These are phyloP conservation scores for Neodon shergylaensis DNA, from an alignment of 2,113 vertebrate species.

Conservation along the genomic window DNA sequence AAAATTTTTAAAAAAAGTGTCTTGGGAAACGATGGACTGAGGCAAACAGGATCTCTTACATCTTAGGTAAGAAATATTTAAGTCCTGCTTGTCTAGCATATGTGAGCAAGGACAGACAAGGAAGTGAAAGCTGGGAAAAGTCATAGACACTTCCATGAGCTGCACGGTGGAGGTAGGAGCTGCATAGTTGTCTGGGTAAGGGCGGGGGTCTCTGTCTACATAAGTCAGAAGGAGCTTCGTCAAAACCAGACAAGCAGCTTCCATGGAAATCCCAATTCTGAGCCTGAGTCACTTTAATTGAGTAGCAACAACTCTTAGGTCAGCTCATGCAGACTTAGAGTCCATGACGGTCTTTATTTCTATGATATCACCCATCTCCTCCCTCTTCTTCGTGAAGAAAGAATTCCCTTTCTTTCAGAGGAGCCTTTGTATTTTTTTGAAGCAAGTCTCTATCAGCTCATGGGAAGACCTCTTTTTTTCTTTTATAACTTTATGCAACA, in stretches of 20 bases:
- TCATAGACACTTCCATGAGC: neutral
- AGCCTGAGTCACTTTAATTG: neutral
- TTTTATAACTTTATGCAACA: neutral
- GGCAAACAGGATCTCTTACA: neutral
- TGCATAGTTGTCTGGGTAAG: no score
- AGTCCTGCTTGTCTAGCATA: neutral
- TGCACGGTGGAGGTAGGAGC: no score
- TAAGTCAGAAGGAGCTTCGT: no score
- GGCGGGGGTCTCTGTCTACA: accelerated
- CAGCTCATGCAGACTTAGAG: neutral
- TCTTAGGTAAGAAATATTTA: neutral
- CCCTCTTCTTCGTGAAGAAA: neutral
- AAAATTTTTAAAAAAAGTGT: neutral
- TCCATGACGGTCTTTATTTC: neutral
- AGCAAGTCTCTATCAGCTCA: neutral
- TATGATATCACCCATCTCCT: neutral
- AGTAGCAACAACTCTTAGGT: neutral
- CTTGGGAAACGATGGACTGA: neutral
- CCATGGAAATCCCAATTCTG: neutral
- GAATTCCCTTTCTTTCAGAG: neutral
- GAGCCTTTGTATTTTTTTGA: neutral
- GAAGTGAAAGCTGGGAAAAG: neutral
- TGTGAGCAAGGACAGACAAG: neutral
- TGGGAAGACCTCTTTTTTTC: neutral
- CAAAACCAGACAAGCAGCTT: neutral